Evolutionary conservation across 2,797 vertebrate species (phyloP).

Genomic region (Schizopygopsis malacanthus): DNA sequence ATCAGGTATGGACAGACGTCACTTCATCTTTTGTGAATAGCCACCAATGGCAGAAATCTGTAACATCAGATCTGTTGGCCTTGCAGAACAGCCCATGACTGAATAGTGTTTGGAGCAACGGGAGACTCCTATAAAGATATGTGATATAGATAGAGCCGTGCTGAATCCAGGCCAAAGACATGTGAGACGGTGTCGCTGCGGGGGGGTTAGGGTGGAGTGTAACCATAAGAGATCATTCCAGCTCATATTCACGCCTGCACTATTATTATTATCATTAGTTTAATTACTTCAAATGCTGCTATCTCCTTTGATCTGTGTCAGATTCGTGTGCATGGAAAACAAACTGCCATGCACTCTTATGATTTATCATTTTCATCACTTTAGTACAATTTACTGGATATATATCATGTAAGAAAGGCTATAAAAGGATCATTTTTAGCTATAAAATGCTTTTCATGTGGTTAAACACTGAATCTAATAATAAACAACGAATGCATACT

Average conservation of each 20-base stretch:
- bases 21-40: constrained; percentile 38
- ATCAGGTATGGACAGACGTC: constrained; percentile 31
- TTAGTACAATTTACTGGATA: not conserved
- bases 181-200: constrained; percentile 3
- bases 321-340: not conserved
- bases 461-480: not conserved
- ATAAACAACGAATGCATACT: not conserved
- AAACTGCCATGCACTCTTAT: not conserved
- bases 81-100: not conserved
- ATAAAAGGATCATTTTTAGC: not conserved
- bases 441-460: not conserved
- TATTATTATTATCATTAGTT: not conserved
- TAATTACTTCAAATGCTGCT: constrained; percentile 10
- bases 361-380: not conserved
- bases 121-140: constrained; percentile 1
- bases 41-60: constrained; percentile 36
- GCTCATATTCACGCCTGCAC: constrained; percentile 1
- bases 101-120: constrained; percentile 20
- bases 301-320: constrained; percentile 18
- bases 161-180: constrained; percentile 6
- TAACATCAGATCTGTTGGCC: constrained; percentile 26
- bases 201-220: constrained; percentile 24
- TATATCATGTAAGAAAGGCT: not conserved
- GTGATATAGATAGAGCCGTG: not conserved
- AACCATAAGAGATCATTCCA: constrained; percentile 8